phyloP scores from a whole-genome alignment of 2,113 vertebrate genomes.

The Nannospalax galili region DNA sequence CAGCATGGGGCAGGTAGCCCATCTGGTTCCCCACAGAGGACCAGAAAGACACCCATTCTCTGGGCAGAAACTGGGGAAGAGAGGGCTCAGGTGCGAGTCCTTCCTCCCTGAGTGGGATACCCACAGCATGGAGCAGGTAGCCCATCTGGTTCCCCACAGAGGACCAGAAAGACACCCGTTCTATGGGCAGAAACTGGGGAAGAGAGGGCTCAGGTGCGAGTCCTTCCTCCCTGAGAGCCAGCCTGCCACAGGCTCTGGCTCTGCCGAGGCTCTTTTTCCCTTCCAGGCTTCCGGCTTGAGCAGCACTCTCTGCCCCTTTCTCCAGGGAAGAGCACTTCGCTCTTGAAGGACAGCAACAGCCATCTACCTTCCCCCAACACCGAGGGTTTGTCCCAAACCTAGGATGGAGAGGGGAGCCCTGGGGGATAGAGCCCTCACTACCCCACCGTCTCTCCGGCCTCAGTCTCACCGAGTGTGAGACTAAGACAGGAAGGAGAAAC shows the following conservation, averaged over 20 bases:
- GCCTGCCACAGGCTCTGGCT: not conserved
- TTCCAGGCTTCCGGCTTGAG: not conserved
- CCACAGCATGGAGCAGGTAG: accelerated
- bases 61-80: not conserved
- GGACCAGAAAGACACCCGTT: accelerated
- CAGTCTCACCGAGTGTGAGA: no score
- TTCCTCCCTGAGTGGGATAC: no score
- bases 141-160: not conserved
- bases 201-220: not conserved
- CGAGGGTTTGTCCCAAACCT: not conserved
- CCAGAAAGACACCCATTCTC: accelerated
- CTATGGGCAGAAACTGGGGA: not conserved
- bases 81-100: accelerated
- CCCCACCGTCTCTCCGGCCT: not conserved
- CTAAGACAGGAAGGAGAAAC: not conserved
- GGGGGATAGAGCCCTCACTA: no score
- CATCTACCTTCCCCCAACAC: not conserved
- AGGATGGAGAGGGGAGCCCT: not conserved
- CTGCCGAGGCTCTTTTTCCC: not conserved
- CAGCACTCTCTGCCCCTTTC: not conserved
- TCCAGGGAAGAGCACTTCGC: not conserved
- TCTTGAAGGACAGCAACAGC: not conserved
- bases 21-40: not conserved
- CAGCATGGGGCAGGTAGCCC: accelerated
- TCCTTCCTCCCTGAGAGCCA: no score